phyloP scores from a whole-genome alignment of 2,113 vertebrate species.

The Rissa tridactyla region DNA sequence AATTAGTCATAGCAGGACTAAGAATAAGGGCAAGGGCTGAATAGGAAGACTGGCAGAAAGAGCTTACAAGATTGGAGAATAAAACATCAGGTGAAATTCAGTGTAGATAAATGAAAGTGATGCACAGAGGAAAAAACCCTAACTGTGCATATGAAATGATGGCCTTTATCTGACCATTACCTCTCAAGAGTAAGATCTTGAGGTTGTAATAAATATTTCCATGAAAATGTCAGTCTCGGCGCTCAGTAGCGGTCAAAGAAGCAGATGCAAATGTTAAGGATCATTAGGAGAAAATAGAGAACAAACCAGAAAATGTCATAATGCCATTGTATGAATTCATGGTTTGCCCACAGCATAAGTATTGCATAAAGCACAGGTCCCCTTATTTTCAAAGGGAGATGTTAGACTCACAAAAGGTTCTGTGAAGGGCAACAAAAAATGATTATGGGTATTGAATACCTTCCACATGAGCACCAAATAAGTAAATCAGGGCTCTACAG shows the following conservation, averaged over 20 bases:
- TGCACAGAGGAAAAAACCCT: background rate
- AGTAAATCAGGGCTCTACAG: background rate
- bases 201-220: background rate
- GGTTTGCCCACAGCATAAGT: background rate
- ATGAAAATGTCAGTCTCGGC: background rate
- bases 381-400: background rate
- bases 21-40: background rate
- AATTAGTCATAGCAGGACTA: background rate
- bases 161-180: background rate
- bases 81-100: background rate
- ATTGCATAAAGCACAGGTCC: background rate
- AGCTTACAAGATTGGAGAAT: background rate
- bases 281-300: background rate
- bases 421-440: background rate
- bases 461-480: background rate
- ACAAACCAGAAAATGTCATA: background rate
- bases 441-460: background rate
- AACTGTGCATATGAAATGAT: background rate
- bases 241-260: background rate
- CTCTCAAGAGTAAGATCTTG: background rate
- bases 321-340: background rate
- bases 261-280: background rate
- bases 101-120: background rate
- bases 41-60: background rate
- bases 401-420: background rate